These are phyloP conservation scores for Microplitis demolitor DNA, from an alignment of 1,140 invertebrate species.

Conservation along the genomic window DNA sequence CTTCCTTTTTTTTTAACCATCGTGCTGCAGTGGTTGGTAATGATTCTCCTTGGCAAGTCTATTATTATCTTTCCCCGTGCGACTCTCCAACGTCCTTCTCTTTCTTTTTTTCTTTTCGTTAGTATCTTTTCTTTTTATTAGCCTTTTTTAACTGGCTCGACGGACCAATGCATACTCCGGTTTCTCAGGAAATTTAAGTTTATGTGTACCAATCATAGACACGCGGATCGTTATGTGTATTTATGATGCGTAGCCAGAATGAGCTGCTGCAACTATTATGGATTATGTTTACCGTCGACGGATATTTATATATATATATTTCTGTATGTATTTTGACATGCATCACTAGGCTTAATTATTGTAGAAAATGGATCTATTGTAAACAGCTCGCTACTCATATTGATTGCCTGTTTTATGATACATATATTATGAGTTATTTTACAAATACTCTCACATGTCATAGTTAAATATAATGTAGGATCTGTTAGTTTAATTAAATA, in stretches of 20 bases:
- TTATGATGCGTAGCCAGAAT: constrained; percentile 20
- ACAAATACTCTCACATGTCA: too few species aligned
- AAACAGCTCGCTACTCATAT: too few species aligned
- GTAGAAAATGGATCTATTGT: constrained; percentile 21
- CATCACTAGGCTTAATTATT: constrained; percentile 8
- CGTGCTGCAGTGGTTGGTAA: constrained; percentile 21
- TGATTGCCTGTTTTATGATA: too few species aligned
- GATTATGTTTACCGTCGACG: too few species aligned
- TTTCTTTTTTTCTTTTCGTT: not conserved
- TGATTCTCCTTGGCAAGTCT: constrained; percentile 25
- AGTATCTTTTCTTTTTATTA: not conserved
- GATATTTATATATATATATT: not conserved
- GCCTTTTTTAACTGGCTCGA: not conserved
- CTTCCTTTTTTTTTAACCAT: constrained; percentile 19
- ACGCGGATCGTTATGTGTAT: constrained; percentile 24
- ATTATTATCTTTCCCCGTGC: constrained; percentile 24
- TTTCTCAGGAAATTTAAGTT: constrained; percentile 27
- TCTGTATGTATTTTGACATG: not conserved
- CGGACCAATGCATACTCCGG: not conserved
- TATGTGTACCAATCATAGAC: constrained; percentile 25
- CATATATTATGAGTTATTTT: too few species aligned
- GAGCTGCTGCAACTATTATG: not conserved
- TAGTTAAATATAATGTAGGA: too few species aligned
- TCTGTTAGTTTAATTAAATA: too few species aligned
- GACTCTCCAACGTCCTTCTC: constrained; percentile 10